Evolutionary conservation across 2,888 invertebrate species (phyloP).

Genomic region (Yponomeuta cagnagella): DNA sequence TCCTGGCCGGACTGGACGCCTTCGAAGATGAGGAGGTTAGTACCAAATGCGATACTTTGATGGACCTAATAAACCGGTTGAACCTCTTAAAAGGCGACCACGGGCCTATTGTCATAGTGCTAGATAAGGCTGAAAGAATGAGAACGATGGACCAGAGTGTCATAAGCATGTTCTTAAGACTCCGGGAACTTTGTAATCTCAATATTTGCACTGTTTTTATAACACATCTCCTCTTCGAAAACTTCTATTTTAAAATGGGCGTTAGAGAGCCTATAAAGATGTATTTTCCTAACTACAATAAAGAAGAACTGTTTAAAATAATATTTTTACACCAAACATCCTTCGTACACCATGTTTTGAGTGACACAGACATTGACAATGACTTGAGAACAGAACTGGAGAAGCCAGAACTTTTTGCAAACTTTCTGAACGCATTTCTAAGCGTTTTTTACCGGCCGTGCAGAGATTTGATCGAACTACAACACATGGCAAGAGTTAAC

Average conservation of each 20-base stretch:
- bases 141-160: slow-evolving; percentile 84
- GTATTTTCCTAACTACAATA: slow-evolving; percentile 87
- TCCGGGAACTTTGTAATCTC: slow-evolving; percentile 82
- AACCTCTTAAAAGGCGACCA: slow-evolving; percentile 40
- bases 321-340: slow-evolving; percentile 54
- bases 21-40: slow-evolving; percentile 49
- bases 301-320: slow-evolving; percentile 77
- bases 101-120: slow-evolving; percentile 78
- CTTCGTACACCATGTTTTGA: slow-evolving; percentile 47
- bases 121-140: slow-evolving; percentile 89
- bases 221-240: slow-evolving; percentile 87
- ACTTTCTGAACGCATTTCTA: slow-evolving; percentile 88
- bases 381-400: slow-evolving; percentile 45
- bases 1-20: slow-evolving; percentile 76
- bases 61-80: slow-evolving; percentile 78
- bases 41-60: slow-evolving; percentile 79
- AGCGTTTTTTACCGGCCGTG: slow-evolving; percentile 90
- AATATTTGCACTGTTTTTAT: slow-evolving; percentile 86
- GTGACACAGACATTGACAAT: slow-evolving; percentile 39
- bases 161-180: slow-evolving; percentile 81
- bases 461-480: slow-evolving; percentile 88
- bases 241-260: slow-evolving; percentile 83
- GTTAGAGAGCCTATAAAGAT: slow-evolving; percentile 82
- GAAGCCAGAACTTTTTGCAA: slow-evolving; percentile 79
- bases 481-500: slow-evolving; percentile 85